phyloP scores from a whole-genome alignment of 2,888 invertebrate species.

The Chaetoderma sp. region DNA sequence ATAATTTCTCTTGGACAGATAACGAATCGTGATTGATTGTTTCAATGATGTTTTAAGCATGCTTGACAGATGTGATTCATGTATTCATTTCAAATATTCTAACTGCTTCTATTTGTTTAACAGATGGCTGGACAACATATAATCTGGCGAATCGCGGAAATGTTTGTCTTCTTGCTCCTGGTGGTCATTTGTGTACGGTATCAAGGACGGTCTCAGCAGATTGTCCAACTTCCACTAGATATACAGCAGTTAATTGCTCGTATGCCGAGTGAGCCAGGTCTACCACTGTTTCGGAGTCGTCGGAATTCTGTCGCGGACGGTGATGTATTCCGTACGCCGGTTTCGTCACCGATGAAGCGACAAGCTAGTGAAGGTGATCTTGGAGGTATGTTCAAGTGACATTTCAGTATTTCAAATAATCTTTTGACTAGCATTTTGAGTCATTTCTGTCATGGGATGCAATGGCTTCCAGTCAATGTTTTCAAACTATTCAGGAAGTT shows the following conservation, averaged over 20 bases:
- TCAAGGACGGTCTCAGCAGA: conserved; percentile 22
- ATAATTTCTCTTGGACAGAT: too few species aligned
- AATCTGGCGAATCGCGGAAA: conserved; percentile 43
- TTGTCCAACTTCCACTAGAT: conserved; percentile 34
- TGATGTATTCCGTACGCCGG: background rate
- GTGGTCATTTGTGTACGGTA: conserved; percentile 30
- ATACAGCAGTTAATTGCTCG: conserved; percentile 36
- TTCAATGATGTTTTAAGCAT: background rate
- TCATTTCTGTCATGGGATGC: too few species aligned
- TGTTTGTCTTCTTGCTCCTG: conserved; percentile 37
- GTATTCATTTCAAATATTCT: background rate
- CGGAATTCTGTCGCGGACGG: conserved; percentile 40
- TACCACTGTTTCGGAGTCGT: conserved; percentile 28
- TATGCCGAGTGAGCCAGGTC: conserved; percentile 34
- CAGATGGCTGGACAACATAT: conserved; percentile 49
- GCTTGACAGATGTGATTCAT: background rate
- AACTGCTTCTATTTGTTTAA: background rate
- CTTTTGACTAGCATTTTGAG: too few species aligned
- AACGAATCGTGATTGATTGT: too few species aligned
- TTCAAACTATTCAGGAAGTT: too few species aligned
- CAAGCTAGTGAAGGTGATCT: conserved; percentile 46
- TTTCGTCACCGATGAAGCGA: conserved; percentile 35
- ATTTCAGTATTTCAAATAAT: too few species aligned
- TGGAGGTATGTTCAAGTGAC: too few species aligned
- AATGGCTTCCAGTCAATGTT: too few species aligned